phyloP scores from a whole-genome alignment of 1,140 invertebrate genomes.

The Nasonia giraulti region DNA sequence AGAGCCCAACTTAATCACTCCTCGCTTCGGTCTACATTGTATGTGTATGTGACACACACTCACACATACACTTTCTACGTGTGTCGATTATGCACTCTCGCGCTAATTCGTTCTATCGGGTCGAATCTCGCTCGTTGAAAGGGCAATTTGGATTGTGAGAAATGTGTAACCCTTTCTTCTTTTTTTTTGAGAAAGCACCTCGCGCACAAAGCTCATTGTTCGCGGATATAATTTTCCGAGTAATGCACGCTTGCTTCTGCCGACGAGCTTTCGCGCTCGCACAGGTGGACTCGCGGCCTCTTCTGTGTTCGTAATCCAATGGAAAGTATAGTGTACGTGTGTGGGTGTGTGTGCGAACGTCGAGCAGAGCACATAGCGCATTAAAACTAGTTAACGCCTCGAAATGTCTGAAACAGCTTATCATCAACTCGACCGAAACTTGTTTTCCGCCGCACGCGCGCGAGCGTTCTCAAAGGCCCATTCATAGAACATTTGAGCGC shows the following conservation, averaged over 20 bases:
- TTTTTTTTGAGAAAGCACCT: background rate
- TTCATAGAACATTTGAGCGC: background rate
- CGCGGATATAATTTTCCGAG: background rate
- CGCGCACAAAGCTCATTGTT: background rate
- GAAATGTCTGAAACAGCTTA: background rate
- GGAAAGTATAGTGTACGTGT: background rate
- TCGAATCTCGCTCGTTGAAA: background rate
- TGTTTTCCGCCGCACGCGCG: background rate
- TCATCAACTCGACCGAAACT: background rate
- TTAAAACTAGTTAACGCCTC: background rate
- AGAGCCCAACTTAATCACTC: slow-evolving; percentile 1
- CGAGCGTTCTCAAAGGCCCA: background rate
- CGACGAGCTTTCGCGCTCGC: background rate
- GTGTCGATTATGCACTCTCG: background rate
- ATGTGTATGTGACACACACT: too few species aligned
- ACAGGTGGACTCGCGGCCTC: background rate
- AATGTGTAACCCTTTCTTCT: background rate
- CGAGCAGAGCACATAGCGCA: too few species aligned
- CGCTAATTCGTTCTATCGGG: background rate
- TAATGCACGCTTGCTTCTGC: background rate
- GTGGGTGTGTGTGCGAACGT: too few species aligned
- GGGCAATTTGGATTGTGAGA: background rate
- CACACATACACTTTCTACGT: background rate
- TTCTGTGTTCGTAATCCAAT: background rate
- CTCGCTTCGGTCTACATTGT: background rate